Percentiles rank a stretch among this genome's conserved stretches.
These are phyloP conservation scores for Sebastes baramenuke DNA, from an alignment of 2,797 vertebrate genomes.

Conservation along the genomic window DNA sequence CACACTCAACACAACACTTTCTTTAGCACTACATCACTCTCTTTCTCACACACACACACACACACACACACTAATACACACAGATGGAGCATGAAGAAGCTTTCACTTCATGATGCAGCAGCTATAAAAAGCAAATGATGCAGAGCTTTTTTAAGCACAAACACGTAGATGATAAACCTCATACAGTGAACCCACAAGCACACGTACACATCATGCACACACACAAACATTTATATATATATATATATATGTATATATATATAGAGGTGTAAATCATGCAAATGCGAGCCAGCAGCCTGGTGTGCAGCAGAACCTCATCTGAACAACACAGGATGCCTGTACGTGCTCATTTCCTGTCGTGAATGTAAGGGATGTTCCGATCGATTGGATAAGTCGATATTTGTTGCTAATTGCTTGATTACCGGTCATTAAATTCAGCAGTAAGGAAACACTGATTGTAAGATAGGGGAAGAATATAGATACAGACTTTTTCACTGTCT, in stretches of 20 bases:
- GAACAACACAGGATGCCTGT: conserved; percentile 8
- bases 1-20: conserved; percentile 13
- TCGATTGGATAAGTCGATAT: background rate
- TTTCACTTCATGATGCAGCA: conserved; percentile 29
- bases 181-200: conserved; percentile 9
- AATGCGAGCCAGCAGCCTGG: conserved; percentile 11
- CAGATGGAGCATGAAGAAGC: conserved; percentile 21
- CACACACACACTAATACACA: conserved; percentile 14
- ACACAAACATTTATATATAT: background rate
- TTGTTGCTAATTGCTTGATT: background rate
- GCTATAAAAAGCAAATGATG: conserved; percentile 30
- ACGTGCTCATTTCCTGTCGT: conserved; percentile 1
- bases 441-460: background rate
- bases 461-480: background rate
- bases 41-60: background rate
- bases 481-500: background rate
- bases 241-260: background rate
- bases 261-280: conserved; percentile 44
- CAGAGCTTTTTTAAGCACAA: conserved; percentile 2
- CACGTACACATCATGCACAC: background rate
- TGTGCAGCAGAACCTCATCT: conserved; percentile 39
- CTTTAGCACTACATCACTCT: background rate
- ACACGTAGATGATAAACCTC: background rate
- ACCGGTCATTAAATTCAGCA: background rate
- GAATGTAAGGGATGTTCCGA: background rate